Base-by-base conservation (phyloP, 2,797 vertebrate species). In the Menidia menidia region DNA sequence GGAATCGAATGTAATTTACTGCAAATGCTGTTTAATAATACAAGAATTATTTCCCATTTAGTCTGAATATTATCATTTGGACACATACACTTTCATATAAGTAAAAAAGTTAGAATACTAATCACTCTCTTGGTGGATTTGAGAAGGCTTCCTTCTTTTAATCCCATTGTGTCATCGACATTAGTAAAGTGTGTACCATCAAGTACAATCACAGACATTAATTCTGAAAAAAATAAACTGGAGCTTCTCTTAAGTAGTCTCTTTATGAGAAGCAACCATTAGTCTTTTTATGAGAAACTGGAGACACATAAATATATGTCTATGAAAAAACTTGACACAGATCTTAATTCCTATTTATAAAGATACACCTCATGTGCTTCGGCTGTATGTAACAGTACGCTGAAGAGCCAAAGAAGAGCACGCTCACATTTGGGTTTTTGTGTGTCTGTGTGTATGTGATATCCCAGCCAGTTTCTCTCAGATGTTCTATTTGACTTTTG, bases 401-500 rank as follows among this genome's bases (percentile, higher is more conserved):
- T 68, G 65, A 70, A 65, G 69, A 52, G 69, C 8, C n/a, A 58
- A 78, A 45, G 67, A 77, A 42, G 65, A 73, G 70, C 59, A 57
- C 81, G 72, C 63, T 64, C 64, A 64, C 77, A 60, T 88, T 79
- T 82, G 64, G 77, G 72, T 88, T 82, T 60, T 70, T 60, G 15
- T 30, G 48, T 52, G 76, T 30, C 51, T 59, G 64, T 16, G 58
- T 25, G 51, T 58, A 72, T 69, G 61, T 39, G 78, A 78, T 78
- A 80, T 84, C 70, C 53, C 5, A 84, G 78, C 76, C 68, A 39
- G 73, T 88, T 82, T 85, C 70, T 78, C 73, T 90, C 75, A 81
- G 80, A 86, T 90, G 84, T 88, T 90, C 82, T 73, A 78, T 79
- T 71, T 82, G 86, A 92, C 87, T 87, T 86, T 68, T 86, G 81